A percentile compares a stretch with the other conserved stretches of the same genome.
Evolutionary conservation across 2,113 vertebrate genomes (phyloP).

Genomic region (Oostethus manadensis): DNA sequence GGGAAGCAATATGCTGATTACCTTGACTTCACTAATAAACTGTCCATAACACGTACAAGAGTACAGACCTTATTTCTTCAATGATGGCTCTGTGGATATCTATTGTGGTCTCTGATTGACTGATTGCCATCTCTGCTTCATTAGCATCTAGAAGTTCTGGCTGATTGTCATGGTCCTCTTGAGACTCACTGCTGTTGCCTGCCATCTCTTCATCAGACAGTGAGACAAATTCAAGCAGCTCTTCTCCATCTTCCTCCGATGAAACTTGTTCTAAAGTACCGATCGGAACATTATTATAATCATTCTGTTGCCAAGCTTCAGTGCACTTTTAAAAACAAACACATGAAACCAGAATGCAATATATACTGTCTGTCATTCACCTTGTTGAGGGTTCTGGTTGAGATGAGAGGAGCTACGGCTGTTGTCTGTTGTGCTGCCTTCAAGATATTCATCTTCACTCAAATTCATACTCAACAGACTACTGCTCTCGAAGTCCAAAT

Average conservation of each 20-base stretch:
- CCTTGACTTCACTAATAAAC: background rate
- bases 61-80: constrained; percentile 71
- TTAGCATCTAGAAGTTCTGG: constrained; percentile 9
- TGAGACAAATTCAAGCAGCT: constrained; percentile 57
- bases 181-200: constrained; percentile 29
- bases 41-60: background rate
- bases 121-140: background rate
- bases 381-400: constrained; percentile 30
- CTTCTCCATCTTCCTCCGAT: constrained; percentile 45
- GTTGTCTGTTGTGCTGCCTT: constrained; percentile 36
- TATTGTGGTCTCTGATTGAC: constrained; percentile 18
- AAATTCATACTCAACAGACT: constrained; percentile 48
- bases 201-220: constrained; percentile 19
- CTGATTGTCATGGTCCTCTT: constrained; percentile 5
- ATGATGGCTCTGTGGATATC: constrained; percentile 51
- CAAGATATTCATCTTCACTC: constrained; percentile 55
- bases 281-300: background rate
- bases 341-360: background rate
- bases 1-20: background rate
- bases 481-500: constrained; percentile 56
- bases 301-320: background rate
- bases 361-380: constrained; percentile 25
- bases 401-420: constrained; percentile 37
- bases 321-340: background rate
- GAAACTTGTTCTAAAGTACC: background rate